Evolutionary conservation across 35 echinoderm and acorn worm species (phyloP).

Genomic region (Eucidaris tribuloides): DNA sequence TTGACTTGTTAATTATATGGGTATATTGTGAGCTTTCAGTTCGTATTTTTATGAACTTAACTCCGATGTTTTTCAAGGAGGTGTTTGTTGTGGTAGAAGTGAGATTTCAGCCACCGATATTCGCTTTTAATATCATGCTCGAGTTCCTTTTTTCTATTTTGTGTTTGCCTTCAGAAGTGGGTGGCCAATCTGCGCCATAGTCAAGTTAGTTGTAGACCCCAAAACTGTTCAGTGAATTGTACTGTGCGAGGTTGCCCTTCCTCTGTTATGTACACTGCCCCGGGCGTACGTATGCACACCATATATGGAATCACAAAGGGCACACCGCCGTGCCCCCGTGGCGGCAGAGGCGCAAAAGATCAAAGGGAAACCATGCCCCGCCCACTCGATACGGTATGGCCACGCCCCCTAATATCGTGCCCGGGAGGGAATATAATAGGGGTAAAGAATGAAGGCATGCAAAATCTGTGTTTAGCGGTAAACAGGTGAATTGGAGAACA

Average conservation of each 20-base stretch:
- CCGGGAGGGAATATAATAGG: constrained; percentile 15
- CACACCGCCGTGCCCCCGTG: background rate
- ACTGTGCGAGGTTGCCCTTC: background rate
- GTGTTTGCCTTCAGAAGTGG: background rate
- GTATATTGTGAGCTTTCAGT: background rate
- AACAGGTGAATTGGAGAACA: no score
- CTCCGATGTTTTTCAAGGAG: background rate
- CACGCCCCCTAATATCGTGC: constrained; percentile 19
- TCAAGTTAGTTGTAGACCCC: no score
- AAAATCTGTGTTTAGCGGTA: no score
- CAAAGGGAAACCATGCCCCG: constrained; percentile 32
- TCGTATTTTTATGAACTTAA: background rate
- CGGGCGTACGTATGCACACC: constrained; percentile 15
- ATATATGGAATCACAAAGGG: constrained; percentile 16
- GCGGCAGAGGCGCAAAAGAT: constrained; percentile 27
- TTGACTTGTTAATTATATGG: background rate
- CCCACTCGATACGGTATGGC: constrained; percentile 11
- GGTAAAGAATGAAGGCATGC: background rate
- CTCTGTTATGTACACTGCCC: constrained; percentile 15
- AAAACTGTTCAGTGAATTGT: background rate
- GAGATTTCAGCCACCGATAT: background rate
- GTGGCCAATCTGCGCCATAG: background rate
- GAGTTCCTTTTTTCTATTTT: constrained; percentile 10
- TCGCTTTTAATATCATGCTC: constrained; percentile 17
- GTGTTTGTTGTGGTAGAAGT: background rate